Evolutionary conservation across 2,888 invertebrate species (phyloP).

Genomic region (Erebia ligea): DNA sequence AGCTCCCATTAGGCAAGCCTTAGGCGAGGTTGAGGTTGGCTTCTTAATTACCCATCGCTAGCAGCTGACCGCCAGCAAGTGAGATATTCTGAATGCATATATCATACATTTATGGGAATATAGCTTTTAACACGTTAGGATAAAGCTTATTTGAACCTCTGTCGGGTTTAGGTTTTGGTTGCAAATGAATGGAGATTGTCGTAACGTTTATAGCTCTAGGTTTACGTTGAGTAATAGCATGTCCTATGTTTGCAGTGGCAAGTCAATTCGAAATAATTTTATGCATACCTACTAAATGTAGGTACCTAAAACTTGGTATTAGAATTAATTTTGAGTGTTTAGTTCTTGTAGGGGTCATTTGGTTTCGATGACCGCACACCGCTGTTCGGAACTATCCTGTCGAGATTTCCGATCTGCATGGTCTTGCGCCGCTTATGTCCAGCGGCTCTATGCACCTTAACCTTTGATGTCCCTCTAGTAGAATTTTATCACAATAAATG

Average conservation of each 20-base stretch:
- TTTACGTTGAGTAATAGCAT: conserved; percentile 27
- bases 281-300: not conserved
- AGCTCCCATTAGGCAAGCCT: conserved; percentile 72
- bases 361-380: no score
- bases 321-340: no score
- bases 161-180: conserved; percentile 20
- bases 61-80: conserved; percentile 75
- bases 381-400: no score
- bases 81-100: conserved; percentile 49
- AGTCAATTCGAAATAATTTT: conserved; percentile 21
- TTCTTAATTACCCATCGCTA: conserved; percentile 79
- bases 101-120: conserved; percentile 26
- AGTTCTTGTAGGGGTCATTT: no score
- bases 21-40: conserved; percentile 70
- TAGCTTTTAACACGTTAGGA: conserved; percentile 18
- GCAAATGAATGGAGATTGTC: conserved; percentile 32
- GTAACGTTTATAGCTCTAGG: conserved; percentile 25
- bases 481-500: no score
- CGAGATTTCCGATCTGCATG: no score
- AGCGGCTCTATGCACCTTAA: no score
- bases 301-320: not conserved
- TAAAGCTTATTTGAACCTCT: conserved; percentile 21
- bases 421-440: no score
- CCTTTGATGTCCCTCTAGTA: no score
- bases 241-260: conserved; percentile 18